phyloP scores from a whole-genome alignment of 2,113 vertebrate genomes.

The Herpetotheres cachinnans region DNA sequence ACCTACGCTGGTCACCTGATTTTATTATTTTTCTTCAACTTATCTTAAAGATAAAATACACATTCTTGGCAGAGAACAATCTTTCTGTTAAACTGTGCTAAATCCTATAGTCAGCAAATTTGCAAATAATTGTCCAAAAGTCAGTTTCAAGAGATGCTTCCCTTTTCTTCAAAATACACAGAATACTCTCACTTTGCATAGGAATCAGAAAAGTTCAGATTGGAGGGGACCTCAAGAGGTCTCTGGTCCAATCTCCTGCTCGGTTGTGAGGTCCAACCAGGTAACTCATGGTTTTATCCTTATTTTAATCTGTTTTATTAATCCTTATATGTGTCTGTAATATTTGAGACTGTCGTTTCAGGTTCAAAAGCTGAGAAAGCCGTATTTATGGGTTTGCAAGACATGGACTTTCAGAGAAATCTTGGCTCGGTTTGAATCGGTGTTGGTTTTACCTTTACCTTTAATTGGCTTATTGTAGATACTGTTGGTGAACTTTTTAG shows the following conservation, averaged over 20 bases:
- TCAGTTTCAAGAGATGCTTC: background rate
- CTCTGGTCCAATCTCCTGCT: background rate
- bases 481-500: background rate
- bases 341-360: background rate
- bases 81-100: background rate
- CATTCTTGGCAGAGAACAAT: background rate
- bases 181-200: background rate
- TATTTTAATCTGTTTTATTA: background rate
- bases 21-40: background rate
- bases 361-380: background rate
- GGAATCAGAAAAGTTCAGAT: background rate
- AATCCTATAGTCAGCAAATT: background rate
- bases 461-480: background rate
- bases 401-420: background rate
- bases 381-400: background rate
- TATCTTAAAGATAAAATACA: background rate
- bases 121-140: background rate
- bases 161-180: background rate
- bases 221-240: background rate
- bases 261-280: background rate
- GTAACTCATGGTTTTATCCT: background rate
- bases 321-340: background rate
- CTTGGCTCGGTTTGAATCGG: background rate
- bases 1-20: background rate
- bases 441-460: background rate